These are phyloP conservation scores for Phymastichus coffea DNA, from an alignment of 1,140 invertebrate species.

Conservation along the genomic window DNA sequence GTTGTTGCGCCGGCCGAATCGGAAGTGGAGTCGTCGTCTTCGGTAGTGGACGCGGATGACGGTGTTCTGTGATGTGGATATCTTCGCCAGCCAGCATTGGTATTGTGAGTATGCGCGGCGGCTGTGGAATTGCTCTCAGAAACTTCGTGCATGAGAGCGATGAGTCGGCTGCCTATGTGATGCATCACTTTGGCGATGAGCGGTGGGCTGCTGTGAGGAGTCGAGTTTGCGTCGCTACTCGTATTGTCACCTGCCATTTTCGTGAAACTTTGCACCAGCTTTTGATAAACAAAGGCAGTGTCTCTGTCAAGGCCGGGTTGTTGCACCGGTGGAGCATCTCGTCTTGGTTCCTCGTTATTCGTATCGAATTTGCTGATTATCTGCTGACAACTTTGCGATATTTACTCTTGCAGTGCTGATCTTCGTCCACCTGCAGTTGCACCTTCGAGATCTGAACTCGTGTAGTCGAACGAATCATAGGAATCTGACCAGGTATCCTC, in stretches of 20 bases:
- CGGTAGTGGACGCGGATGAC: slow-evolving; percentile 71
- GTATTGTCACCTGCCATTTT: slow-evolving; percentile 64
- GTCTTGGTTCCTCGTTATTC: slow-evolving; percentile 58
- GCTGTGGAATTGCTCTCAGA: slow-evolving; percentile 65
- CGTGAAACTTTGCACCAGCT: slow-evolving; percentile 76
- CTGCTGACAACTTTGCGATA: slow-evolving; percentile 82
- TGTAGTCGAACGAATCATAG: slow-evolving; percentile 87
- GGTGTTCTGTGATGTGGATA: too few species aligned
- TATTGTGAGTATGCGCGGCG: slow-evolving; percentile 41
- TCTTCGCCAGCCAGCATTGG: too few species aligned
- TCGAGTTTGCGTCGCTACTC: slow-evolving; percentile 36
- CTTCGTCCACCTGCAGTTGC: slow-evolving; percentile 64
- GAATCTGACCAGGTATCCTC: slow-evolving; percentile 92
- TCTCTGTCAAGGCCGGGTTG: slow-evolving; percentile 63
- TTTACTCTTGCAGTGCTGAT: slow-evolving; percentile 78
- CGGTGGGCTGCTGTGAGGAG: slow-evolving; percentile 76
- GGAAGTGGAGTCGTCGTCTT: slow-evolving; percentile 74
- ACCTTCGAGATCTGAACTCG: slow-evolving; percentile 82
- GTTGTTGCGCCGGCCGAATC: slow-evolving; percentile 56
- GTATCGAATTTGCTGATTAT: slow-evolving; percentile 83
- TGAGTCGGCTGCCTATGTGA: slow-evolving; percentile 85
- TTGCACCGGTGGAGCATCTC: slow-evolving; percentile 32
- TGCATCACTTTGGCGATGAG: slow-evolving; percentile 91
- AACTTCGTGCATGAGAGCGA: slow-evolving; percentile 90
- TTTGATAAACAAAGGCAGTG: slow-evolving; percentile 80